Percentiles rank a stretch among this genome's conserved stretches.
These are phyloP conservation scores for Nyctereutes procyonoides DNA, from an alignment of 2,113 vertebrate species.

Conservation along the genomic window DNA sequence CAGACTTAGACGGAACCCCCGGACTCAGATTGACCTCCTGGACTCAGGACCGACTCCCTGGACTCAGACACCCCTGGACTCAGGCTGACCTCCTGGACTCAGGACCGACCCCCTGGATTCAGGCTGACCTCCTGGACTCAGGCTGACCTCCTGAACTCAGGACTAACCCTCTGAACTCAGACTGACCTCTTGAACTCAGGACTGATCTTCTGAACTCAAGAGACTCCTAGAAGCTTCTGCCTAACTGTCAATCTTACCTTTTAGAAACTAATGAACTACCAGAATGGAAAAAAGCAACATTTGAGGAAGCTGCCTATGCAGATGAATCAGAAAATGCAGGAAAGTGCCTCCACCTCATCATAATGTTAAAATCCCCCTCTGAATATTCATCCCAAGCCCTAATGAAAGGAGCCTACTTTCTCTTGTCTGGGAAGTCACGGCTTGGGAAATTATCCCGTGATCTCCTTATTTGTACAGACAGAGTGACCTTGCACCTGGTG, in stretches of 20 bases:
- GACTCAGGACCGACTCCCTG: too few relatives aligned
- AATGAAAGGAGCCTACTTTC: not conserved
- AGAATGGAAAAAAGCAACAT: not conserved
- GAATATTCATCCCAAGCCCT: not conserved
- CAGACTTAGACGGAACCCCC: not conserved
- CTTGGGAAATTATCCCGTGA: not conserved
- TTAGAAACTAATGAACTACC: not conserved
- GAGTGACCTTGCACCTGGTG: not conserved
- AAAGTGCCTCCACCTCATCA: not conserved
- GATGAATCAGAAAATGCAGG: not conserved
- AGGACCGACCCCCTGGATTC: not conserved
- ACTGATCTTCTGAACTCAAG: not conserved
- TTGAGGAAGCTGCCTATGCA: not conserved
- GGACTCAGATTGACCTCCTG: not conserved
- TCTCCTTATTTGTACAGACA: not conserved
- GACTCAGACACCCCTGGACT: not conserved
- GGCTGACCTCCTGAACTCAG: not conserved
- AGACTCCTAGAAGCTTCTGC: not conserved
- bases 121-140: not conserved
- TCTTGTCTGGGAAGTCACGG: not conserved
- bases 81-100: not conserved
- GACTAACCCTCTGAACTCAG: not conserved
- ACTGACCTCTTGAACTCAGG: not conserved
- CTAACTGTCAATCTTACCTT: not conserved
- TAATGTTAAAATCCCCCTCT: not conserved